Percentiles rank a stretch among this genome's conserved stretches.
Conservation (phyloP, 2,888 invertebrate species). For the Brenthis daphne region DNA sequence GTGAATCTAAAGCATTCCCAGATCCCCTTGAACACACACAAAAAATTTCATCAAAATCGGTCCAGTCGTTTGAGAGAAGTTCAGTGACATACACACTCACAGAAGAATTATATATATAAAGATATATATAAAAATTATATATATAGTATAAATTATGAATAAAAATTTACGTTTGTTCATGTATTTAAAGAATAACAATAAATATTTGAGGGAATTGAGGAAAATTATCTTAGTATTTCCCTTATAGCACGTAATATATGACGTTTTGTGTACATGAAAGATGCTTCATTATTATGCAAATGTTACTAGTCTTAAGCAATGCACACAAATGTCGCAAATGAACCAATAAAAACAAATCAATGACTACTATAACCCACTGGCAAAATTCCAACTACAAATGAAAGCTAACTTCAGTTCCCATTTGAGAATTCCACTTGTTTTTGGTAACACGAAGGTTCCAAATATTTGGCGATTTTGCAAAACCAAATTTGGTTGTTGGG, state of each 20-base stretch:
- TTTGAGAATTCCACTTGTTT: constrained; percentile 24
- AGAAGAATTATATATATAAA: no score
- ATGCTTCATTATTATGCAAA: constrained; percentile 18
- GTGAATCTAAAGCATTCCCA: no score
- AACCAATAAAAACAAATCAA: constrained; percentile 35
- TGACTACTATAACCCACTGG: constrained; percentile 26
- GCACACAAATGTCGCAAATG: constrained; percentile 24
- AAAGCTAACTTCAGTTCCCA: constrained; percentile 27
- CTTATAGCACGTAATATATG: constrained; percentile 4
- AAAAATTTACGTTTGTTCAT: no score
- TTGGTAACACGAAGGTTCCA: constrained; percentile 14
- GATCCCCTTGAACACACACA: no score
- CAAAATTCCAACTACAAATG: constrained; percentile 31
- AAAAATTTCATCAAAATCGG: no score
- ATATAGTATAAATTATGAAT: no score
- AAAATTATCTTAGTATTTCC: background rate
- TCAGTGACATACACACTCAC: no score
- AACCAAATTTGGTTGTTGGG: background rate
- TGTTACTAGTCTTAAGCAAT: constrained; percentile 20
- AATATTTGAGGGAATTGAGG: no score
- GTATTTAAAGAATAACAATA: no score
- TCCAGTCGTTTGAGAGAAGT: no score
- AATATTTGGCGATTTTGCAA: constrained; percentile 10
- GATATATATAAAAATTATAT: no score
- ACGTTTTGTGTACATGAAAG: constrained; percentile 12